Evolutionary conservation across 2,797 vertebrate genomes (phyloP).

Genomic region (Sebastes variabilis): DNA sequence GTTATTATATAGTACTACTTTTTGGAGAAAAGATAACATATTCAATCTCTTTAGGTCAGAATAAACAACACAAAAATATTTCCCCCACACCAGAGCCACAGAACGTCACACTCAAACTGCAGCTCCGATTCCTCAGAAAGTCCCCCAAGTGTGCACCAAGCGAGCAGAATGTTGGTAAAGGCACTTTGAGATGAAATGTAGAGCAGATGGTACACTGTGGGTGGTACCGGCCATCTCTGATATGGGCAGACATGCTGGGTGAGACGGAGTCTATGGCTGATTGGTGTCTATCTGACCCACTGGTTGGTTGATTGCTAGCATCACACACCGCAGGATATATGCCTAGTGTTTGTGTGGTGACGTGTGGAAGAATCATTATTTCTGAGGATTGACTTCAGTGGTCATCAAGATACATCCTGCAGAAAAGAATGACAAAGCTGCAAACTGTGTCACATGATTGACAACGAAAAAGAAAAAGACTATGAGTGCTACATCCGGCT

Average conservation of each 20-base stretch:
- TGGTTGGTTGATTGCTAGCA: slow-evolving; percentile 79
- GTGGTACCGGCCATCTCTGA: slow-evolving; percentile 67
- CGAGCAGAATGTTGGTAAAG: slow-evolving; percentile 51
- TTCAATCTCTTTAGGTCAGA: background rate
- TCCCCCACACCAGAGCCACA: background rate
- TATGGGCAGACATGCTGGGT: slow-evolving; percentile 67
- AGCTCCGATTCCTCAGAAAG: slow-evolving; percentile 15
- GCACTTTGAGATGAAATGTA: slow-evolving; percentile 62
- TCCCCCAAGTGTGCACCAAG: slow-evolving; percentile 27
- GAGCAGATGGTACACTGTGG: slow-evolving; percentile 75
- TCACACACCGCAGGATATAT: slow-evolving; percentile 56
- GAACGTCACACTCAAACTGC: slow-evolving; percentile 2
- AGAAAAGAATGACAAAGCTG: background rate
- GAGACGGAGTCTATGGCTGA: slow-evolving; percentile 71
- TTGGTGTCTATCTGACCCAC: slow-evolving; percentile 78
- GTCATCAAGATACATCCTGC: slow-evolving; percentile 30
- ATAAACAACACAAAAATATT: background rate
- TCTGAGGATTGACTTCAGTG: slow-evolving; percentile 30
- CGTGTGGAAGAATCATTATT: slow-evolving; percentile 46
- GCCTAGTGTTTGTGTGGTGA: slow-evolving; percentile 62
- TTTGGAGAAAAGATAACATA: background rate
- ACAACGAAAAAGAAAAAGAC: background rate
- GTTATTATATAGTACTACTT: background rate
- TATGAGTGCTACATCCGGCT: background rate
- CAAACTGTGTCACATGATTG: background rate